These are phyloP conservation scores for Leguminivora glycinivorella DNA, from an alignment of 1,140 invertebrate species.

Conservation along the genomic window DNA sequence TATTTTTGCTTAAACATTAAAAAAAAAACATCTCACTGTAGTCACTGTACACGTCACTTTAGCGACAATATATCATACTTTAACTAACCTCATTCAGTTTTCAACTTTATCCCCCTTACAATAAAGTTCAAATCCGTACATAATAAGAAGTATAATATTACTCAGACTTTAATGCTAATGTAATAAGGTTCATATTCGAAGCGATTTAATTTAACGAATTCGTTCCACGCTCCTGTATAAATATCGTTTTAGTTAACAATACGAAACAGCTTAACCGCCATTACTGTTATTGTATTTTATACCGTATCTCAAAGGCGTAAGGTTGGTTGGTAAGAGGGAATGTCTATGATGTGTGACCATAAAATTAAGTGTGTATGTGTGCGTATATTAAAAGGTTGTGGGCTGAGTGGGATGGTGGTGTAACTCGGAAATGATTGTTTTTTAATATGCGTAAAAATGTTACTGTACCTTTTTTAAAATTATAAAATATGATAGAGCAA, in stretches of 20 bases:
- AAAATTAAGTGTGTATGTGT: slow-evolving; percentile 59
- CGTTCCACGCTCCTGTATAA: slow-evolving; percentile 21
- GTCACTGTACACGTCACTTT: not conserved
- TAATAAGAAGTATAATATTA: not conserved
- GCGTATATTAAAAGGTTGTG: slow-evolving; percentile 61
- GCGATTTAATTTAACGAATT: not conserved
- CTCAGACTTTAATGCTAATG: not conserved
- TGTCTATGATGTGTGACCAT: slow-evolving; percentile 47
- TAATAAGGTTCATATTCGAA: slow-evolving; percentile 1
- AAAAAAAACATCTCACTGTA: not conserved
- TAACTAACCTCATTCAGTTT: slow-evolving; percentile 26
- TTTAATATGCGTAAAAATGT: not conserved
- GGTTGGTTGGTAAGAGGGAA: slow-evolving; percentile 26
- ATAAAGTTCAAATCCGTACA: not conserved
- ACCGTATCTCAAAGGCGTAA: not conserved
- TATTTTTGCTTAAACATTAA: not conserved
- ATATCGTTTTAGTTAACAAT: not conserved
- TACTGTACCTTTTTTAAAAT: no score
- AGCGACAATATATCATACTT: not conserved
- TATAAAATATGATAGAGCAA: no score
- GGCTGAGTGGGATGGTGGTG: slow-evolving; percentile 43
- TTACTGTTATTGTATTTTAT: not conserved
- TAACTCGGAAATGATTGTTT: slow-evolving; percentile 39
- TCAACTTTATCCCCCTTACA: slow-evolving; percentile 31
- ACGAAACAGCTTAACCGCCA: not conserved